Evolutionary conservation across 2,888 invertebrate species (phyloP).

Genomic region (Drosophila peninsularis): DNA sequence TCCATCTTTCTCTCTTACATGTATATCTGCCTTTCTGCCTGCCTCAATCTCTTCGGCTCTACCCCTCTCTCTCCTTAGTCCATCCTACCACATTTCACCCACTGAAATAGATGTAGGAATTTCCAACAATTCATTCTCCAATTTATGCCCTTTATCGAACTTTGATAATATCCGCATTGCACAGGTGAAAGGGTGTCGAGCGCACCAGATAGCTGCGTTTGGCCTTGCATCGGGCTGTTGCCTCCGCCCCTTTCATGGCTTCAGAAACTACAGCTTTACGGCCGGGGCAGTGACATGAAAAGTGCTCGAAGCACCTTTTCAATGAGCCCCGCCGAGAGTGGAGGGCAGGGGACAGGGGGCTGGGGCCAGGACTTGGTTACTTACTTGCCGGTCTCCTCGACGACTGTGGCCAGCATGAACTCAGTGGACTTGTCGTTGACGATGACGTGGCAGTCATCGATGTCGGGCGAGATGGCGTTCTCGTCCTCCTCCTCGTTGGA

Average conservation of each 20-base stretch:
- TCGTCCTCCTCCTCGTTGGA: slow-evolving; percentile 94
- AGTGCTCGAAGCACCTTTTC: slow-evolving; percentile 5
- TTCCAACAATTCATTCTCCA: background rate
- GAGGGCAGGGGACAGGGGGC: background rate
- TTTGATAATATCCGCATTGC: background rate
- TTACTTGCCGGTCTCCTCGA: slow-evolving; percentile 92
- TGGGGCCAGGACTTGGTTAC: slow-evolving; percentile 82
- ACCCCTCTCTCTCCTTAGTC: background rate
- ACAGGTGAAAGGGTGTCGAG: background rate
- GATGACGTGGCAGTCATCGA: slow-evolving; percentile 92
- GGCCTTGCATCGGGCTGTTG: background rate
- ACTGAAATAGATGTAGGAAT: background rate
- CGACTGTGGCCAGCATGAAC: slow-evolving; percentile 95
- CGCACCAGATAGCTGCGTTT: background rate
- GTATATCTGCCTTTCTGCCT: no score
- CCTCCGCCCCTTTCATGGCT: background rate
- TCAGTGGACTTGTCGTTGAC: slow-evolving; percentile 96
- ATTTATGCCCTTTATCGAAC: background rate
- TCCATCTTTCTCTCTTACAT: no score
- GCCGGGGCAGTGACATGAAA: slow-evolving; percentile 13
- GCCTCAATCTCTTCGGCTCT: no score
- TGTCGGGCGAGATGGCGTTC: slow-evolving; percentile 87
- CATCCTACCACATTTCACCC: no score
- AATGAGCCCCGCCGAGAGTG: background rate
- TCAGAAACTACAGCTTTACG: slow-evolving; percentile 21